Evolutionary conservation across 2,113 vertebrate species (phyloP).

Genomic region (Alectura lathami): DNA sequence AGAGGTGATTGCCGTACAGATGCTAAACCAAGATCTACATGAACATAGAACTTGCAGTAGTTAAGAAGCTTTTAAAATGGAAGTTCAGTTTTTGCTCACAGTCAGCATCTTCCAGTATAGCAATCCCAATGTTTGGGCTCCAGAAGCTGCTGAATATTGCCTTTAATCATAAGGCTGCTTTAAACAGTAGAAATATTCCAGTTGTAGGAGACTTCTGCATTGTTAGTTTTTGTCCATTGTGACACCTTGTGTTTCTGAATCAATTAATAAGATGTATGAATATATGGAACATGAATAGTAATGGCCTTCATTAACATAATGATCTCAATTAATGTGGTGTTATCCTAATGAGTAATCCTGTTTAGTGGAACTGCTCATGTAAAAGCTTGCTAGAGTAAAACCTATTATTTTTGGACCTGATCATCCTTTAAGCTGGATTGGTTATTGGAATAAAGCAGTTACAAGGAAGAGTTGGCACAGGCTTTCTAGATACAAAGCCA

Average conservation of each 20-base stretch:
- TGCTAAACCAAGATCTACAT: not conserved
- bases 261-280: not conserved
- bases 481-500: not conserved
- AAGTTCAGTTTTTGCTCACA: not conserved
- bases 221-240: not conserved
- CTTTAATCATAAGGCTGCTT: not conserved
- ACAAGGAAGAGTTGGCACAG: not conserved
- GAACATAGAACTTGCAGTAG: not conserved
- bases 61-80: not conserved
- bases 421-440: conserved; percentile 47
- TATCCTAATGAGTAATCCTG: conserved; percentile 10
- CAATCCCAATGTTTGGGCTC: not conserved
- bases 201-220: not conserved
- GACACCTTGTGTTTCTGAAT: not conserved
- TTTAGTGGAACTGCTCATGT: conserved; percentile 4
- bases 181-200: not conserved
- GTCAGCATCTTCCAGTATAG: not conserved
- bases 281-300: not conserved
- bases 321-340: not conserved
- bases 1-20: not conserved
- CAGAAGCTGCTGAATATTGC: not conserved
- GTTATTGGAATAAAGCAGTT: conserved; percentile 29
- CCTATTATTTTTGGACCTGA: conserved; percentile 29
- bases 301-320: not conserved
- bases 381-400: conserved; percentile 12